A percentile compares a stretch with the other conserved stretches of the same genome.
Evolutionary conservation across 2,113 vertebrate species (phyloP).

Genomic region (Psittacara wagleri): DNA sequence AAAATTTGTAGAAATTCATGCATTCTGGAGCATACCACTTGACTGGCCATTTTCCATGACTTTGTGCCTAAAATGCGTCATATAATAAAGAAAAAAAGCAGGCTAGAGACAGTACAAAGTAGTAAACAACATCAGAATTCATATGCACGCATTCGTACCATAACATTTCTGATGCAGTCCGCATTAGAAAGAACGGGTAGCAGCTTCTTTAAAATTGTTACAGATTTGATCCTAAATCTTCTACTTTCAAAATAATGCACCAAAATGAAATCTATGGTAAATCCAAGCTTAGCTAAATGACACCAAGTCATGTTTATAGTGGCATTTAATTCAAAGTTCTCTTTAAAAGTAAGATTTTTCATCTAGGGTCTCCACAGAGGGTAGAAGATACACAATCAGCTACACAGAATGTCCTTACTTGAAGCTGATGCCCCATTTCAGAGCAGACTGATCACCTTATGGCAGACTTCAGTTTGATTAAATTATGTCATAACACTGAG

Average conservation of each 20-base stretch:
- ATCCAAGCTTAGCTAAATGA: not conserved
- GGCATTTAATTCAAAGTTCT: not conserved
- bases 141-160: not conserved
- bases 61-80: constrained; percentile 80
- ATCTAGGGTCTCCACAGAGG: not conserved
- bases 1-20: constrained; percentile 95
- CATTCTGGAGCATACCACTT: constrained; percentile 99
- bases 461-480: not conserved
- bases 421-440: not conserved
- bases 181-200: not conserved
- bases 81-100: not conserved
- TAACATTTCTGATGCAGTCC: not conserved
- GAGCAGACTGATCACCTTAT: not conserved
- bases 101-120: not conserved
- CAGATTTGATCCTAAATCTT: not conserved
- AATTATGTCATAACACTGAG: not conserved
- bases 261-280: not conserved
- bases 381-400: not conserved
- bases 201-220: not conserved
- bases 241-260: not conserved
- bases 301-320: not conserved
- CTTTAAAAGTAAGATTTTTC: not conserved
- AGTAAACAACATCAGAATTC: not conserved
- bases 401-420: not conserved
- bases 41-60: constrained; percentile 93